Evolutionary conservation across 1,140 invertebrate species (phyloP).

Genomic region (Magallana ariakensis): DNA sequence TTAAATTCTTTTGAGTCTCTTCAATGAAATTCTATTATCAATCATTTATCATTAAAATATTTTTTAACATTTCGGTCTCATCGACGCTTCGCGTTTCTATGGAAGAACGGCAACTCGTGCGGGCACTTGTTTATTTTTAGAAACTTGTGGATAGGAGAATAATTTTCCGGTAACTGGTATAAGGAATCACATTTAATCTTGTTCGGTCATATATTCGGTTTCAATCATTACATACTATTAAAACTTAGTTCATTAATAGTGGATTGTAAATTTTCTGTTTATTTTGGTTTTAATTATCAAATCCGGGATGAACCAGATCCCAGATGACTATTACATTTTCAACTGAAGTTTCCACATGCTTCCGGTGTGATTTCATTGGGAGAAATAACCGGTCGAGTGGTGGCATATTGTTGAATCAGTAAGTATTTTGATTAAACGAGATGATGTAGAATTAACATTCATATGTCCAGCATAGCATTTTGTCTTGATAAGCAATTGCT

Average conservation of each 20-base stretch:
- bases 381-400: background rate
- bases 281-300: background rate
- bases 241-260: too few relatives aligned
- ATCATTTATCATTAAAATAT: background rate
- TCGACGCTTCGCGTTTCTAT: conserved; percentile 2
- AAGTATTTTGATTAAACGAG: too few relatives aligned
- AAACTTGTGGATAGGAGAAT: conserved; percentile 9
- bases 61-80: background rate
- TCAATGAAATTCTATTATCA: background rate
- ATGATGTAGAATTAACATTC: too few relatives aligned
- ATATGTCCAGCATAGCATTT: too few relatives aligned
- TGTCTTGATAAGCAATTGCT: too few relatives aligned
- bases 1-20: background rate
- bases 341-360: background rate
- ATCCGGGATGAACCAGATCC: background rate
- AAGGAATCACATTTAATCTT: too few relatives aligned
- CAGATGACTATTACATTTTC: background rate
- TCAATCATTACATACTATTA: too few relatives aligned
- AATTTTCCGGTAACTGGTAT: background rate
- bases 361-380: background rate
- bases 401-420: background rate
- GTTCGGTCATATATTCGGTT: too few relatives aligned
- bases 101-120: conserved; percentile 39
- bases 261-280: too few relatives aligned
- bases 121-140: background rate